These are phyloP conservation scores for Procambarus clarkii DNA, from an alignment of 1,140 invertebrate genomes.

Conservation along the genomic window DNA sequence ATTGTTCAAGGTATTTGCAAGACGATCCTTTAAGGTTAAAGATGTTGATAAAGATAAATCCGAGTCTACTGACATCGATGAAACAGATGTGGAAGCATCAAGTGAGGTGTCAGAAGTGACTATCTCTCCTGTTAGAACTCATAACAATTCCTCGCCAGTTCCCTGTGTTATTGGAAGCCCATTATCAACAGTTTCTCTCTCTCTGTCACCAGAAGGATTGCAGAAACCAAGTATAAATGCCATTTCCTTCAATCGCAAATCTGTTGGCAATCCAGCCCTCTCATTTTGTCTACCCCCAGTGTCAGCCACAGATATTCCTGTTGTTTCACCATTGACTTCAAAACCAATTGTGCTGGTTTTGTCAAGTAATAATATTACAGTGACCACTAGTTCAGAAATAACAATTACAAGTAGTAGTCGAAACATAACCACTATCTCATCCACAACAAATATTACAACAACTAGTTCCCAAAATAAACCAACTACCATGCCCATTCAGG, in stretches of 20 bases:
- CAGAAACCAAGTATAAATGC: slow-evolving; percentile 56
- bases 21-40: slow-evolving; percentile 85
- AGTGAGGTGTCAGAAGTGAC: slow-evolving; percentile 74
- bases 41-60: slow-evolving; percentile 79
- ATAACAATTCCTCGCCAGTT: background rate
- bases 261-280: slow-evolving; percentile 56
- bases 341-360: slow-evolving; percentile 11
- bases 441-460: slow-evolving; percentile 8
- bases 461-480: slow-evolving; percentile 7
- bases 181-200: background rate
- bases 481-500: background rate
- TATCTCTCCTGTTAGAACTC: slow-evolving; percentile 28
- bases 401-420: slow-evolving; percentile 1
- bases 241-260: slow-evolving; percentile 56
- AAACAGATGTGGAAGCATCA: slow-evolving; percentile 75
- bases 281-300: slow-evolving; percentile 46
- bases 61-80: slow-evolving; percentile 83
- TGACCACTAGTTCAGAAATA: background rate
- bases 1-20: slow-evolving; percentile 86
- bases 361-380: background rate
- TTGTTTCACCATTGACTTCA: slow-evolving; percentile 13
- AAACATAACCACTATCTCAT: background rate
- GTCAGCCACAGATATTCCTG: background rate
- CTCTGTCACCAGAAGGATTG: background rate
- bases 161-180: background rate